Conservation (phyloP, 2,888 invertebrate species). For the Ormyrus labotus region DNA sequence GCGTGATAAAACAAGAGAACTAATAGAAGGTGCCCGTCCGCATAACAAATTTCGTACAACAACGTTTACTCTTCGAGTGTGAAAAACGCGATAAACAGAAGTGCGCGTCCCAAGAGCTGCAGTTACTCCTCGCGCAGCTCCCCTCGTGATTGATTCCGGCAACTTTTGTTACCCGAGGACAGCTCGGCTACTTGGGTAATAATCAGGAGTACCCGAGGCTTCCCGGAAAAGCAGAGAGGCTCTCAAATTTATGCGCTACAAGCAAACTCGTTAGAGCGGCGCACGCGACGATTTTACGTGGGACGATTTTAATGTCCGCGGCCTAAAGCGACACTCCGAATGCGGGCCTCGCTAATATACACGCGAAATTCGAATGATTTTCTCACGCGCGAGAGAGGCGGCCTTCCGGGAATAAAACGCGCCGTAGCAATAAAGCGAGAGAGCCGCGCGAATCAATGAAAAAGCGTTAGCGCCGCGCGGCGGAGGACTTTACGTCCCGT, state of each 20-base stretch:
- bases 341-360: conserved; percentile 9
- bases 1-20: too few relatives aligned
- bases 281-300: neutral
- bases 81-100: too few relatives aligned
- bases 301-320: conserved; percentile 33
- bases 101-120: too few relatives aligned
- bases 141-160: too few relatives aligned
- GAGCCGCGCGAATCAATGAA: neutral
- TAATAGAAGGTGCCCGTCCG: too few relatives aligned
- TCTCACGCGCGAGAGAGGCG: too few relatives aligned
- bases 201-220: neutral
- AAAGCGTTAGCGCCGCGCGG: too few relatives aligned
- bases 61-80: too few relatives aligned
- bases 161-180: too few relatives aligned
- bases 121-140: too few relatives aligned
- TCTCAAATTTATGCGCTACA: conserved; percentile 44
- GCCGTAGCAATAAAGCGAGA: neutral
- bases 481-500: conserved; percentile 4
- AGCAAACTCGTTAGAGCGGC: conserved; percentile 40
- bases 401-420: neutral
- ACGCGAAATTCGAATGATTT: neutral
- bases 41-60: too few relatives aligned
- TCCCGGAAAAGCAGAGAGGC: conserved; percentile 9
- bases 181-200: too few relatives aligned
- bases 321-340: conserved; percentile 23